Evolutionary conservation across 2,888 invertebrate species (phyloP), one percentile per base, ranked within the genome.

Genomic region (Cheilosia vernalis): DNA sequence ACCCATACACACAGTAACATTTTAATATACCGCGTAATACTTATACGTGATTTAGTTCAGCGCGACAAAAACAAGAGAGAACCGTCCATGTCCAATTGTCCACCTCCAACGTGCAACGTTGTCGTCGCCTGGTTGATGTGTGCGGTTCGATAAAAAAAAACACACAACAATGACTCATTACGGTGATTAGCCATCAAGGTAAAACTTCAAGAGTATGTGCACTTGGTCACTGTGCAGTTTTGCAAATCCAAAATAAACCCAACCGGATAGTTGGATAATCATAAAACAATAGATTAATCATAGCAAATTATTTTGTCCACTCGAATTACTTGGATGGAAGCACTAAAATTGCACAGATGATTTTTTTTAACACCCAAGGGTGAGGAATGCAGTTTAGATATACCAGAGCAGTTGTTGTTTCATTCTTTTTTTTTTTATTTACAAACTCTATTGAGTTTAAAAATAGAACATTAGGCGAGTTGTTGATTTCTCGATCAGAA

Each of bases 121-220:
- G 47, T 30, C 21, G 51, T 15, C 10, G n/a, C 17, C 15, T 47
- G 53, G 21, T 37, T 27, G 53, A 19, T 60, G 73, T 61, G 49
- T 60, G 42, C 61, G 33, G 66, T 72, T 64, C 47, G 53, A 53
- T 84, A 79, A 79, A 69, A 79, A 79, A 69, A 69, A 51, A 55
- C 55, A 30, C 61, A 84, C 53, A 74, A 60, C 44, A 76, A 76
- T 85, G 85, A 85, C 56, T 81, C 64, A 85, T 51, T 77, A 44
- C 44, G 64, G 51, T 79, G 79, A 83, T 78, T 83, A 64, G 76
- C 47, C 47, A 76, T 72, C 76, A 85, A 85, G 84, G 84, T 66
- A 55, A 76, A 42, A 61, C 70, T 64, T 66, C 53, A 19, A 55
- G 58, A 17, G 19, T 40, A 37, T 70, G 17, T 78, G 56, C 69